Conservation (phyloP, 2,888 invertebrate genomes). For the Zaprionus bogoriensis region DNA sequence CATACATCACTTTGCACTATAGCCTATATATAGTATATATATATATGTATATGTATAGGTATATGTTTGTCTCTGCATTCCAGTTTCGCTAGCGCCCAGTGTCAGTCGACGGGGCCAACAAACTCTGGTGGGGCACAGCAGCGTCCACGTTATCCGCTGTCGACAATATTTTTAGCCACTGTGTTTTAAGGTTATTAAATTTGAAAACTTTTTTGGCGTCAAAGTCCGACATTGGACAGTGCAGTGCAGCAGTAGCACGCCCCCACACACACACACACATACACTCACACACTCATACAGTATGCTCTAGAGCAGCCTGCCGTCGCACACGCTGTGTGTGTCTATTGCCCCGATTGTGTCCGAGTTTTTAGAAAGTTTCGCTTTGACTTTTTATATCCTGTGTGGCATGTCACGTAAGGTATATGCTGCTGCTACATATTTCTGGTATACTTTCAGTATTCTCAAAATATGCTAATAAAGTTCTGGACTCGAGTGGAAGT, state of each 20-base stretch:
- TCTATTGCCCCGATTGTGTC: constrained; percentile 30
- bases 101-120: no score
- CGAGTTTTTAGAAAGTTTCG: constrained; percentile 46
- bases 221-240: constrained; percentile 30
- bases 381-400: constrained; percentile 30
- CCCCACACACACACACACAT: constrained; percentile 7
- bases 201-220: constrained; percentile 74
- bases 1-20: not conserved
- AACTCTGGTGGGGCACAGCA: no score
- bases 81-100: no score
- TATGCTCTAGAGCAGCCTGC: not conserved
- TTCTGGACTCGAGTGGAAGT: no score
- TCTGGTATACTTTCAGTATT: not conserved
- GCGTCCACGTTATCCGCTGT: not conserved
- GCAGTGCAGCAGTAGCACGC: constrained; percentile 13
- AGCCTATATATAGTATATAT: no score
- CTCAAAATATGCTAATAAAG: no score
- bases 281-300: not conserved
- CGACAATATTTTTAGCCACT: constrained; percentile 15
- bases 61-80: no score
- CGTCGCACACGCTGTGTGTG: constrained; percentile 1
- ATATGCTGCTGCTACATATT: not conserved
- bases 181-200: constrained; percentile 73
- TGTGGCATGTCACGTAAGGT: not conserved
- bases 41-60: no score